Percentiles rank a stretch among this genome's conserved stretches.
These are phyloP conservation scores for Ptychodera flava DNA, from an alignment of 35 echinoderm and acorn worm genomes.

Conservation along the genomic window DNA sequence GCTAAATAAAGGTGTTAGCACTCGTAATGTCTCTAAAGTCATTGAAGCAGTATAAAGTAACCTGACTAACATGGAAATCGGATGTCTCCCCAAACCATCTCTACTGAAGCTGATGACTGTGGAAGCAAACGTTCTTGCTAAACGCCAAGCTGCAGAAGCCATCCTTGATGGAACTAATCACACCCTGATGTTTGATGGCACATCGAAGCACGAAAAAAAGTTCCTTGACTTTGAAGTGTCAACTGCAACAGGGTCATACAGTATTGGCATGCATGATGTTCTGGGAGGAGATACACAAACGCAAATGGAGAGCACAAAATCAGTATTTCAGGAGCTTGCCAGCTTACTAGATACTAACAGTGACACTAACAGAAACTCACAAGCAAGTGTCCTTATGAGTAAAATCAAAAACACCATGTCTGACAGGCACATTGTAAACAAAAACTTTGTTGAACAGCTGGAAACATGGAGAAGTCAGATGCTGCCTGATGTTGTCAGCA, in stretches of 20 bases:
- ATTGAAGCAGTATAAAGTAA: slow-evolving; percentile 17
- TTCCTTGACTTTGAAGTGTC: not conserved
- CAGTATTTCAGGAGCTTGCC: not conserved
- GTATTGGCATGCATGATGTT: not conserved
- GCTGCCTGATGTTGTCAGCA: slow-evolving; percentile 11
- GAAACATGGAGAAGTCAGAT: slow-evolving; percentile 21
- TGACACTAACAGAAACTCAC: not conserved
- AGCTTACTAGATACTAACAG: not conserved
- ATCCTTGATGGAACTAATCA: slow-evolving; percentile 7
- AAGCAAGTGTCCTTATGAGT: not conserved
- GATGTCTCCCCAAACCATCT: slow-evolving; percentile 15
- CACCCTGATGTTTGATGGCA: not conserved
- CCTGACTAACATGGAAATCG: slow-evolving; percentile 4
- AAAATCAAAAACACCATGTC: slow-evolving; percentile 46
- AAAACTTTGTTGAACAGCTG: slow-evolving; percentile 25
- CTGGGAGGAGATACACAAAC: not conserved
- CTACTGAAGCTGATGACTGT: slow-evolving; percentile 15
- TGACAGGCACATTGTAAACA: slow-evolving; percentile 36
- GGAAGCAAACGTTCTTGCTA: slow-evolving; percentile 27
- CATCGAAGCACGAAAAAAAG: not conserved
- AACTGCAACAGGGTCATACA: not conserved
- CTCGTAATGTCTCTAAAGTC: slow-evolving; percentile 2
- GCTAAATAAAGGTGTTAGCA: slow-evolving; percentile 23
- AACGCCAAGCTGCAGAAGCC: slow-evolving; percentile 12
- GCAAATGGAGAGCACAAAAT: not conserved